Base-by-base conservation (phyloP, 2,888 invertebrate species). In the Abrostola triplasia region DNA sequence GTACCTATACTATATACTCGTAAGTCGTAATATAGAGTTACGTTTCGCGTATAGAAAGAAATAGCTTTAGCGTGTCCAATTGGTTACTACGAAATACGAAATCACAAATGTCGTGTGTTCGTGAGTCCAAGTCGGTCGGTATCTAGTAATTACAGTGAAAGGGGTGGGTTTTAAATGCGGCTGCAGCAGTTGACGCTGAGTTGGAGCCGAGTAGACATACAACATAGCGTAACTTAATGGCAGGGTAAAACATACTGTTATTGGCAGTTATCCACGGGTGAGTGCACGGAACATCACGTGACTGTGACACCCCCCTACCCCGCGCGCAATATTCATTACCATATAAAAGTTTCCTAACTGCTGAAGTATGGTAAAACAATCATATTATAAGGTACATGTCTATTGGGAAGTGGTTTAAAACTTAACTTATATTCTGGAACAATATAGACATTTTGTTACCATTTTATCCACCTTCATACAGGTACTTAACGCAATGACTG, bases 201-300 rank as follows among this genome's bases (percentile, higher is more conserved):
- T 77, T 64, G 59, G 51, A 67, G 73, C 61, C 59, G 76, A 77
- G 81, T 80, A 80, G 79, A 80, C 64, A 68, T 79, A 67, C 53
- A 64, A 52, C 70, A 72, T 70, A 77, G 67, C 72, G 76, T 75
- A 75, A 80, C 75, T 73, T 90, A 89, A 90, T 89, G 80, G 83
- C 69, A 82, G 88, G 86, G 86, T 88, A 79, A 72, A 87, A 84
- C 85, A 86, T 77, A 85, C 82, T 79, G 85, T 86, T 89, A 89
- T 89, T 88, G 88, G 88, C 88, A 88, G 87, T 88, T 89, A 88
- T 89, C 90, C 88, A 84, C 82, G 81, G 70, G 79, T 76, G 78
- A 84, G 82, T 77, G 85, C 91, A 91, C 90, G 90, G 84, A 79
- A 90, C 82, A 83, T 90, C 85, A 89, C 89, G 90, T 90, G 90